Base-by-base conservation (phyloP, 1,140 invertebrate species). In the Drosophila parvula region DNA sequence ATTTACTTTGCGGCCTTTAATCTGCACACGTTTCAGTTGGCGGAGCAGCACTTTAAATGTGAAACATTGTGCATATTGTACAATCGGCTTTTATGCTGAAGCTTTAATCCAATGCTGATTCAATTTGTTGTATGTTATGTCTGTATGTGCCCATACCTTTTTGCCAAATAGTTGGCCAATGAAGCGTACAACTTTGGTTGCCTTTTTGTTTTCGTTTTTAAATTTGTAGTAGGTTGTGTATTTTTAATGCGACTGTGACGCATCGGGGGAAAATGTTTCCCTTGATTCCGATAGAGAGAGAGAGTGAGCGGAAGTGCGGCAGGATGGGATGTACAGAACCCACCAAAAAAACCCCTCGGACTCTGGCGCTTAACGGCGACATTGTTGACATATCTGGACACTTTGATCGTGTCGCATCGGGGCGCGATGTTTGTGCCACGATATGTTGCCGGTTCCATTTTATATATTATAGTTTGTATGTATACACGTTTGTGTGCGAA, bases 321-420 rank as follows among this genome's bases (percentile, higher is more conserved):
- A 32, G 62, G 62, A 73, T 73, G 47, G 44, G 22, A 22, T 22
- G 18, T n/a, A 11, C 45, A 50, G 30, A 30, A 30, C 56, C 56
- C n/a, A 32, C 22, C 22, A 50, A 38, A 40, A 50, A 38, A 40
- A 40, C 22, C 51, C 59, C 53, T 32, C 30, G 60, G 43, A 41
- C 50, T 68, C 43, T 38, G 77, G 63, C 75, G 70, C 74, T 67
- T 70, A 53, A 74, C 47, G 62, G 70, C 81, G 79, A 79, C 79
- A 82, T 83, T 82, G 80, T 79, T 82, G 80, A 82, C 57, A 78
- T 83, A 82, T 82, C 80, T 82, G 80, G 80, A 82, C 80, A 79
- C 64, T 77, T 79, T 64, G 44, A 83, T 83, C 75, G 64, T 62
- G 30, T 40, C 12, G 57, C 58, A 36, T 38, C 16, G 57, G 30